A percentile compares a stretch with the other conserved stretches of the same genome.
These are phyloP conservation scores for Pseudorasbora parva DNA, from an alignment of 2,113 vertebrate species.

Conservation along the genomic window DNA sequence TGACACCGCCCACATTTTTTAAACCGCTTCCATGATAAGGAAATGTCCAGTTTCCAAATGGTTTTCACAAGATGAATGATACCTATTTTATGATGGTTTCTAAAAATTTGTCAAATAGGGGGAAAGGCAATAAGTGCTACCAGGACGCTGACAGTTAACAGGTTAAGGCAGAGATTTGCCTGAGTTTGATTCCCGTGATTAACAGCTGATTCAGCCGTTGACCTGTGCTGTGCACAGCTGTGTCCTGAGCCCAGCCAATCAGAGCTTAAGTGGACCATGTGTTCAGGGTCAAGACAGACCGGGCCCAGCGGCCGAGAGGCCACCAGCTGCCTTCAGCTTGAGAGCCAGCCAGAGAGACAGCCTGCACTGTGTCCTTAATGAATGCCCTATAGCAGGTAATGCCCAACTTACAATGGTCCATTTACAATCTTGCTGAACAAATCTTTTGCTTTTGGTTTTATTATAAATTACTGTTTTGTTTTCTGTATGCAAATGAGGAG, in stretches of 20 bases:
- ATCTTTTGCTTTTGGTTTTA: background rate
- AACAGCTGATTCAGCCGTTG: constrained; percentile 30
- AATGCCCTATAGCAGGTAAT: background rate
- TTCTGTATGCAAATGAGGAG: background rate
- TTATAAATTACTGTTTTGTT: background rate
- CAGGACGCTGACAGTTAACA: too few species aligned
- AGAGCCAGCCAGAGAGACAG: background rate
- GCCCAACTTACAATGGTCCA: background rate
- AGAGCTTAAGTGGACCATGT: constrained; percentile 66
- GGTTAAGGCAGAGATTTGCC: constrained; percentile 12
- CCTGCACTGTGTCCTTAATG: background rate
- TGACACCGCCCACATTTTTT: too few species aligned
- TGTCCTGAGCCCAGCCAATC: constrained; percentile 50
- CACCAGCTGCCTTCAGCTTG: constrained; percentile 60
- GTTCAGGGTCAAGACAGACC: constrained; percentile 64
- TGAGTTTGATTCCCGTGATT: constrained; percentile 33
- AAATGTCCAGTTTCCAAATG: too few species aligned
- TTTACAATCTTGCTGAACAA: constrained; percentile 9
- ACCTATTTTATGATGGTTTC: too few species aligned
- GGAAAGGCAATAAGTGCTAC: too few species aligned
- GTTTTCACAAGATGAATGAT: too few species aligned
- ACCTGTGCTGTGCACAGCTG: constrained; percentile 35
- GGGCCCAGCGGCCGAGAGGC: constrained; percentile 65
- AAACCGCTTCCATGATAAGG: too few species aligned
- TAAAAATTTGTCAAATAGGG: too few species aligned